Evolutionary conservation across 2,888 invertebrate genomes (phyloP), one percentile per base, ranked within the genome.

Genomic region (Siphonodentalium dalli): DNA sequence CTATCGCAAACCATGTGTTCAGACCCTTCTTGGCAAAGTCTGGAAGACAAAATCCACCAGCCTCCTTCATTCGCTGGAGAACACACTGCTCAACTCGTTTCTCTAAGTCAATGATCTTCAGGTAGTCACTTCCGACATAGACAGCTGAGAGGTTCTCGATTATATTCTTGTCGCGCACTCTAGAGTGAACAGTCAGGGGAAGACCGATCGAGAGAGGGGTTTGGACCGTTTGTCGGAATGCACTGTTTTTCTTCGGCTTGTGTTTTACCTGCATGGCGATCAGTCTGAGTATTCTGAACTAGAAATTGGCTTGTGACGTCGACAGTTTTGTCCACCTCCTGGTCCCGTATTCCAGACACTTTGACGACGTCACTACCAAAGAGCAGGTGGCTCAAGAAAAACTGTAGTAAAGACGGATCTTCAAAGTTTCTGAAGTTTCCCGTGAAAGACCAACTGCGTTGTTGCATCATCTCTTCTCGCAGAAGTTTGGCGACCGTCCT

Each of bases 1-100:
- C 58, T 29, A 58, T 21, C 23, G 58, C 54, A 44, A 55, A 58
- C 58, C 54, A 58, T 3, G 40, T 44, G 49, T 58, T 49, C 29
- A 55, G 39, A 4, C 37, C 47, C 23, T 41, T 55, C 41, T 46
- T 56, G 26, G 55, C 56, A 48, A 56, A 56, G 15, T 56, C 54
- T 13, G 47, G 54, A 5, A 56, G 40, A 48, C 53, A 55, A 40
- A 39, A 55, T 8, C 54, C 44, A 13, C 45, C 45, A 7, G 35
- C 35, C 21, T 34, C 34, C 8, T 20, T 34, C 35, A 45, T 45
- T 5, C 29, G 26, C 23, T 29, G 34, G 18, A 55, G 53, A 46
- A 55, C 51, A 55, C 28, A 26, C 28, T 55, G 45, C 6, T 45
- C 35, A 8, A 45, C 26, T 3, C 35, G 34, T 35, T 45, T 45